Evolutionary conservation across 2,113 vertebrate species (phyloP).

Genomic region (Ahaetulla prasina): DNA sequence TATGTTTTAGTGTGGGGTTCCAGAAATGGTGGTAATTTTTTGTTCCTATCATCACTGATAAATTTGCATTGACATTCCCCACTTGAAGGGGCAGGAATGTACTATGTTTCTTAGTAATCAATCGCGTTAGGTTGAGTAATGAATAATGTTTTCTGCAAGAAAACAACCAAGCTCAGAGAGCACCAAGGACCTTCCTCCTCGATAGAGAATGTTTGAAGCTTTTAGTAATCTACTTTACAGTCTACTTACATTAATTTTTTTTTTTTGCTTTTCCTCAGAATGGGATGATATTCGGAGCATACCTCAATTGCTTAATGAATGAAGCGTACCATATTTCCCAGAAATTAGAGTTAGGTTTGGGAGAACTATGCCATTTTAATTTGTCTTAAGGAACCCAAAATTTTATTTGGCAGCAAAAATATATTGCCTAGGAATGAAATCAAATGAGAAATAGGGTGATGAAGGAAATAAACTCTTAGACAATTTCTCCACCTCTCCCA

Average conservation of each 20-base stretch:
- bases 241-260: neutral
- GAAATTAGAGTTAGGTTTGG: neutral
- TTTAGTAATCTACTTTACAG: neutral
- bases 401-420: neutral
- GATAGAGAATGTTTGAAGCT: neutral
- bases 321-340: neutral
- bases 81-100: neutral
- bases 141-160: neutral
- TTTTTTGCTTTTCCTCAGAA: neutral
- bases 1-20: neutral
- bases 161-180: neutral
- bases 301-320: neutral
- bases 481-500: neutral
- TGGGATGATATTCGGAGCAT: neutral
- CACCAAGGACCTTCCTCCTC: neutral
- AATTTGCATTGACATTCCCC: neutral
- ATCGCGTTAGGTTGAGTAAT: neutral
- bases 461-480: neutral
- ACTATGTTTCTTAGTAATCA: neutral
- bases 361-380: neutral
- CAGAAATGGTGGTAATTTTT: neutral
- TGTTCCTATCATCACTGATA: neutral
- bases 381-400: neutral
- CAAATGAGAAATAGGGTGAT: neutral
- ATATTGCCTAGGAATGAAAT: neutral